Evolutionary conservation across 2,888 invertebrate species (phyloP), one percentile per base, ranked within the genome.

Genomic region (Fissipunctia ypsillon): DNA sequence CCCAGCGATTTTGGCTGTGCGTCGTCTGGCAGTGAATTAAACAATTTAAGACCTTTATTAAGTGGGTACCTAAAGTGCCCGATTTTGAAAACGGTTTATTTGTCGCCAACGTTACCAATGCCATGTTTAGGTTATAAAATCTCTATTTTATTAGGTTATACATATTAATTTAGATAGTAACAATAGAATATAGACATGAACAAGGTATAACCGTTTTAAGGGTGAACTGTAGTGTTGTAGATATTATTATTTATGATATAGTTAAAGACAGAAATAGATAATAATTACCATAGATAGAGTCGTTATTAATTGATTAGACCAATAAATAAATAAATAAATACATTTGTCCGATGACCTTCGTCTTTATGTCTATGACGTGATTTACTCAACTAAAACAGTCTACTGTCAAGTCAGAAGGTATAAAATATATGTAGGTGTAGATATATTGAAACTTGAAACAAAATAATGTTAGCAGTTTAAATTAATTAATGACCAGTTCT

Each of bases 251-350:
- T 54, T 25, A 52, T 25, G 25, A 54, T 6, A 52, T 52, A 25
- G 28, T 54, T 19, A 28, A 28, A 22, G 6, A 38, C 16, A n/a
- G 16, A 48, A 38, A 38, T 28, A 48, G 9, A 45, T 28, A 22
- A 48, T n/a, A 10, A 48, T 48, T 10, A 48, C 10, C 48, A 22
- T 63, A 48, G 0, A 22, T 16, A 14, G 0, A 3, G 25, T 1
- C 19, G 28, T 43, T 19, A 61, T 64, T 16, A 41, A n/a, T 41
- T 65, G 10, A 35, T 43, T 31, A 69, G n/a, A 69, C 16, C 19
- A n/a, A n/a, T n/a, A n/a, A n/a, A n/a, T n/a, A n/a, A n/a, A n/a
- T n/a, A n/a, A n/a, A n/a, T n/a, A n/a, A n/a, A n/a, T n/a, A n/a
- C n/a, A n/a, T n/a, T n/a, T n/a, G n/a, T n/a, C n/a, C n/a, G n/a